A percentile compares a stretch with the other conserved stretches of the same genome.
These are phyloP conservation scores for Tupiocoris notatus DNA, from an alignment of 2,888 invertebrate genomes.

Conservation along the genomic window DNA sequence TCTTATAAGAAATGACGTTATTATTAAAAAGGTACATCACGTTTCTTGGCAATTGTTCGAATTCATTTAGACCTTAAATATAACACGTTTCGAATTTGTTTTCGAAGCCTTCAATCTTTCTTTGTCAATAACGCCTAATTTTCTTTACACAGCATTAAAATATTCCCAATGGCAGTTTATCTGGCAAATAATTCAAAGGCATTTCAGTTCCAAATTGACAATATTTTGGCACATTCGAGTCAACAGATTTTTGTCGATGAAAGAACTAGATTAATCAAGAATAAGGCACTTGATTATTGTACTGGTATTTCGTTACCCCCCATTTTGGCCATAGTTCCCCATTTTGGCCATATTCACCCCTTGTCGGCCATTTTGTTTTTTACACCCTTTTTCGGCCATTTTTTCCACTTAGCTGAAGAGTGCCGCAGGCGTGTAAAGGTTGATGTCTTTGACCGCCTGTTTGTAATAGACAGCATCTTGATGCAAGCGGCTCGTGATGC, in stretches of 20 bases:
- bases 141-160: too few species aligned
- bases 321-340: too few species aligned
- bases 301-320: not conserved
- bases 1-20: not conserved
- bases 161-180: not conserved
- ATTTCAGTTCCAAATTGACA: conserved; percentile 5
- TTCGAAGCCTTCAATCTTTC: too few species aligned
- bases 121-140: too few species aligned
- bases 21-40: not conserved
- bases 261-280: not conserved
- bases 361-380: too few species aligned
- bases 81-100: too few species aligned
- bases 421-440: conserved; percentile 42
- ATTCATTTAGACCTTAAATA: too few species aligned
- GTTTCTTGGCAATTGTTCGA: not conserved
- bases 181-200: not conserved
- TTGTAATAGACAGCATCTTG: conserved; percentile 46
- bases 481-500: conserved; percentile 45
- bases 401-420: conserved; percentile 39
- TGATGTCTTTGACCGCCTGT: conserved; percentile 46
- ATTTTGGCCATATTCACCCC: too few species aligned
- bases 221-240: not conserved
- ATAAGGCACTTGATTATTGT: not conserved
- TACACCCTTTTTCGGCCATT: too few species aligned
- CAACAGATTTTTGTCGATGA: not conserved